Percentiles rank a stretch among this genome's conserved stretches.
Conservation (phyloP, 53 echinoderm and acorn worm species). For the Arbacia lixula region DNA sequence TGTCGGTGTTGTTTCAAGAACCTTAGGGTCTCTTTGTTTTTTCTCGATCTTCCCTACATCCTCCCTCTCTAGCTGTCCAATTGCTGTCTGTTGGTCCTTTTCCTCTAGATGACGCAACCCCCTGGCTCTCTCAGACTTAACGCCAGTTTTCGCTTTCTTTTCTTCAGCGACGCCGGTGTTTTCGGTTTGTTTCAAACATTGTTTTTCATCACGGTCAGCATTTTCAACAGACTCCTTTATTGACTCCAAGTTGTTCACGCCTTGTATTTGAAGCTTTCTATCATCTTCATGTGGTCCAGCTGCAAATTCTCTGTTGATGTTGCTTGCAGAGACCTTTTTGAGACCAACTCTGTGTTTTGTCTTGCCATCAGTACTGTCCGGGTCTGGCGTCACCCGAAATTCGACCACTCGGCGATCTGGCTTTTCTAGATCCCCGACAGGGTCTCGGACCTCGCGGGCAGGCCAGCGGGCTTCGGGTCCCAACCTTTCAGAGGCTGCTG, state of each 20-base stretch:
- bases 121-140: too few relatives aligned
- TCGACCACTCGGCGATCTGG: constrained; percentile 23
- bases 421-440: not conserved
- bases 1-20: not conserved
- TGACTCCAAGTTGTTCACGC: not conserved
- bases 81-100: too few relatives aligned
- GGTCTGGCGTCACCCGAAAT: not conserved
- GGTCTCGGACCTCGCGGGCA: not conserved
- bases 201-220: not conserved
- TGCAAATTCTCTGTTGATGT: too few relatives aligned
- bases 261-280: not conserved
- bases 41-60: not conserved
- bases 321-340: constrained; percentile 16
- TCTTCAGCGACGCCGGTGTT: not conserved
- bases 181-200: too few relatives aligned
- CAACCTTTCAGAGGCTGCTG: not conserved
- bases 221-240: not conserved
- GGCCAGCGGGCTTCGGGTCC: constrained; percentile 17
- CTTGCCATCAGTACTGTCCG: not conserved
- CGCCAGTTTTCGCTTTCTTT: not conserved
- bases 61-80: too few relatives aligned
- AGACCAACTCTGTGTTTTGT: not conserved
- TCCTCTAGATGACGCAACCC: too few relatives aligned
- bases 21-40: not conserved
- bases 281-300: too few relatives aligned